These are phyloP conservation scores for Struthio camelus DNA, from an alignment of 2,113 vertebrate genomes.

Conservation along the genomic window DNA sequence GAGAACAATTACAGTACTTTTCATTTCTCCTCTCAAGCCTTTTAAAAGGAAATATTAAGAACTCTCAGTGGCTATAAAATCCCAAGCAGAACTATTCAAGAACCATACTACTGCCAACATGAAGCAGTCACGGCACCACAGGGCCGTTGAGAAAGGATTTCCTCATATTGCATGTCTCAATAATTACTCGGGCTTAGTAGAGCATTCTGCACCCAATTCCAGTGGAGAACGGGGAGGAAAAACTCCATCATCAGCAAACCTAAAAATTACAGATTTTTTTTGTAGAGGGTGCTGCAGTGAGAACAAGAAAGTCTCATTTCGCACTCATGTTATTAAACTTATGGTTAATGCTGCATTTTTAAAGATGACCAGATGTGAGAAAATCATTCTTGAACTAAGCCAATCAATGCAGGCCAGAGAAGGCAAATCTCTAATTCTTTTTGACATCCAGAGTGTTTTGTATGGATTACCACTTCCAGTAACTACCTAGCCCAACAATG, in stretches of 20 bases:
- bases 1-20: background rate
- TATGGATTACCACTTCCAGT: background rate
- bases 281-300: background rate
- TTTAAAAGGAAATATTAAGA: background rate
- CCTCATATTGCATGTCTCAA: background rate
- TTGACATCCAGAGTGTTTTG: background rate
- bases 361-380: background rate
- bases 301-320: background rate
- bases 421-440: background rate
- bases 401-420: background rate
- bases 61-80: background rate
- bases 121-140: background rate
- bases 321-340: background rate
- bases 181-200: background rate
- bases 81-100: background rate
- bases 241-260: background rate
- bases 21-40: background rate
- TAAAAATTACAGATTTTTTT: background rate
- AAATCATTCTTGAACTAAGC: background rate
- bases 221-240: background rate
- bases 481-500: background rate
- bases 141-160: background rate
- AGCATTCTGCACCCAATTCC: background rate
- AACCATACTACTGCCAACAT: background rate
- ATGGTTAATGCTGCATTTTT: background rate